phyloP scores from a whole-genome alignment of 2,888 invertebrate genomes.

The Mythimna ferrago region DNA sequence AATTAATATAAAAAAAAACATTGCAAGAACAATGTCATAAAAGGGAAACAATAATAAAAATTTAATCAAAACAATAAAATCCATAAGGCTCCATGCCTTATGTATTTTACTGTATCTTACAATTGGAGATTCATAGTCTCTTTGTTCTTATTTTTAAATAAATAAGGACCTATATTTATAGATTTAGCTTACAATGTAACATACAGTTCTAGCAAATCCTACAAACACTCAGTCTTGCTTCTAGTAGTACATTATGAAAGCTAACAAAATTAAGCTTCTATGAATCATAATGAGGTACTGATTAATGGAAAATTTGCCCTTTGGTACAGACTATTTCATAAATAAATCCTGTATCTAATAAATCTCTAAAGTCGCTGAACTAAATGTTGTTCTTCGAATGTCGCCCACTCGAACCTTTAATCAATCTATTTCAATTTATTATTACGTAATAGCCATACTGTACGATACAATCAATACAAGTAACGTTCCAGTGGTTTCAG shows the following conservation, averaged over 20 bases:
- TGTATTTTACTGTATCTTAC: background rate
- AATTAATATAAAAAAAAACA: too few species aligned
- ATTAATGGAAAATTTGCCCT: slow-evolving; percentile 1
- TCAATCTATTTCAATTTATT: slow-evolving; percentile 53
- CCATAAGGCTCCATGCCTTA: background rate
- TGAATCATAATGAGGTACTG: background rate
- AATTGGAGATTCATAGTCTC: background rate
- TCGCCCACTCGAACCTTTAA: slow-evolving; percentile 47
- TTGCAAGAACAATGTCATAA: too few species aligned
- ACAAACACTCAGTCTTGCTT: background rate
- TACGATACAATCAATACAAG: slow-evolving; percentile 36
- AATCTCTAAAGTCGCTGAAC: slow-evolving; percentile 25
- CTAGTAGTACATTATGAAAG: background rate
- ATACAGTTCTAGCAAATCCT: background rate
- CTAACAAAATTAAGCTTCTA: background rate
- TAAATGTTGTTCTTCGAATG: slow-evolving; percentile 26
- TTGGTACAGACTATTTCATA: background rate
- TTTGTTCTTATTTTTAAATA: background rate
- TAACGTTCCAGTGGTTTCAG: slow-evolving; percentile 21
- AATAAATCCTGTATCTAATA: slow-evolving; percentile 29
- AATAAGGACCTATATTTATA: background rate
- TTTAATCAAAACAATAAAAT: too few species aligned
- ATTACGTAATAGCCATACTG: slow-evolving; percentile 35
- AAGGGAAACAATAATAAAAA: too few species aligned
- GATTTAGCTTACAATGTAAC: background rate